Percentiles rank a stretch among this genome's conserved stretches.
Conservation (phyloP, 2,797 vertebrate genomes). For the Anas acuta region DNA sequence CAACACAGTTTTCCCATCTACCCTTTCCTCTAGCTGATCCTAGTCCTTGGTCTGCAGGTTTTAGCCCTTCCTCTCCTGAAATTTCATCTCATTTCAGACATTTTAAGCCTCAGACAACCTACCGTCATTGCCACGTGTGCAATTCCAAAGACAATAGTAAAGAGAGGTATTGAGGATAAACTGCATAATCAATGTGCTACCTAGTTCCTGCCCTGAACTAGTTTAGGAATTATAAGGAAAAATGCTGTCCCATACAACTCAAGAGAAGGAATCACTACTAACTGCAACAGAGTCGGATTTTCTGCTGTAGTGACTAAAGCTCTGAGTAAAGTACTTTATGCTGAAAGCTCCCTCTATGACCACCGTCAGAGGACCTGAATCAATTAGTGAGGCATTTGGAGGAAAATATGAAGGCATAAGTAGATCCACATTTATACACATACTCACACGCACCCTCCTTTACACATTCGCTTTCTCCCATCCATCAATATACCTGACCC, state of each 20-base stretch:
- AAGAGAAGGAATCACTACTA: background rate
- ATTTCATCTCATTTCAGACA: background rate
- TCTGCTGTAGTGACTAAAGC: background rate
- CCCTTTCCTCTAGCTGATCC: background rate
- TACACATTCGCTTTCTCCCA: background rate
- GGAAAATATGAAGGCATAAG: background rate
- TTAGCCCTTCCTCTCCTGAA: background rate
- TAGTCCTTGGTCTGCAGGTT: background rate
- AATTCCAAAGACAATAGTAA: background rate
- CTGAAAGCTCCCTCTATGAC: background rate
- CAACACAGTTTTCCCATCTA: background rate
- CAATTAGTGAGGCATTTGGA: conserved; percentile 4
- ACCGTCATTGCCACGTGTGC: background rate
- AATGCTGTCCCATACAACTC: background rate
- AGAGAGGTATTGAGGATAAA: background rate
- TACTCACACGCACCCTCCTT: background rate
- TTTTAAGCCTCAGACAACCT: background rate
- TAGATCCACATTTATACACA: background rate
- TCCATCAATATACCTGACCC: conserved; percentile 55
- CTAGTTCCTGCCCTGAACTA: background rate
- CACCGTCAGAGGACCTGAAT: background rate
- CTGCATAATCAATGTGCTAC: background rate
- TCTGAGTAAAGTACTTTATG: background rate
- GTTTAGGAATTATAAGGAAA: background rate
- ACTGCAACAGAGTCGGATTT: background rate